phyloP scores from a whole-genome alignment of 1,140 invertebrate genomes.

The Sitodiplosis mosellana region DNA sequence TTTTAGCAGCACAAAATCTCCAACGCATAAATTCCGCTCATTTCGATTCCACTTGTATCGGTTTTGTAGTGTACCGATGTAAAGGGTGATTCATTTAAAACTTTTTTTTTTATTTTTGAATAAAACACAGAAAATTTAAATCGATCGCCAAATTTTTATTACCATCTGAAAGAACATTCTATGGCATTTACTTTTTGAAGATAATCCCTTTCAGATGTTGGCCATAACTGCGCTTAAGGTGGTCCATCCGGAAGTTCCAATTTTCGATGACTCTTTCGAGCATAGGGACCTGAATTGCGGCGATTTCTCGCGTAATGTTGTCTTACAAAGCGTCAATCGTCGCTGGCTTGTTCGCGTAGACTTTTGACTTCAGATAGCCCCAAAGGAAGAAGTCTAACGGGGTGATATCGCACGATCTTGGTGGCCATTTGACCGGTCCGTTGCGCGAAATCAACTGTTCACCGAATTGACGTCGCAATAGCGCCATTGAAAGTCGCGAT shows the following conservation, averaged over 20 bases:
- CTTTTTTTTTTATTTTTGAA: neutral
- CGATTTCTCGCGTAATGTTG: neutral
- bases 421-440: neutral
- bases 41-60: too few species aligned
- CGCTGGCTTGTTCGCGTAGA: neutral
- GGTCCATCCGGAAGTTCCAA: neutral
- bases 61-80: too few species aligned
- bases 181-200: neutral
- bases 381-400: slow-evolving; percentile 6
- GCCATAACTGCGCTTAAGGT: neutral
- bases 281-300: neutral
- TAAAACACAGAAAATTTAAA: neutral
- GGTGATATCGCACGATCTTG: slow-evolving; percentile 16
- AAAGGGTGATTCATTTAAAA: neutral
- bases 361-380: neutral
- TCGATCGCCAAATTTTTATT: neutral
- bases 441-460: neutral
- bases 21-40: too few species aligned
- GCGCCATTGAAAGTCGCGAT: neutral
- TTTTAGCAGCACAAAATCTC: too few species aligned
- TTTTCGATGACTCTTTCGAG: neutral
- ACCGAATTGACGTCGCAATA: neutral
- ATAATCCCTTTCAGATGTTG: slow-evolving; percentile 1
- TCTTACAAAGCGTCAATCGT: neutral
- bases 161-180: neutral